Base-by-base conservation (phyloP, 2,888 invertebrate genomes). In the Clusia tigrina region DNA sequence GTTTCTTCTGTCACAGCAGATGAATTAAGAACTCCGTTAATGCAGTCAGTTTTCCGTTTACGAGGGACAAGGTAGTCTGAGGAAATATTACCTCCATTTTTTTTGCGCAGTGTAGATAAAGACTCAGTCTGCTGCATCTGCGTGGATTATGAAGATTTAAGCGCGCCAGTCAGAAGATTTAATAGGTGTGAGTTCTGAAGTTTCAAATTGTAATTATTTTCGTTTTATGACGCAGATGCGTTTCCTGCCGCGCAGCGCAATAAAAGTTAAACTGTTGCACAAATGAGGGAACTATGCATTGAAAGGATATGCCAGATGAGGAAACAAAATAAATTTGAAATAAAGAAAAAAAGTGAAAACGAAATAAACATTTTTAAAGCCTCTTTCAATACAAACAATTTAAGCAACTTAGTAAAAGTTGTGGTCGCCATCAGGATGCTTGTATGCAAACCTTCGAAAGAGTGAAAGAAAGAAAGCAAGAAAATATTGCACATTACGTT, bases 261-360 rank as follows among this genome's bases (percentile, higher is more conserved):
- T 63, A 74, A 74, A 74, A 67, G 67, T 74, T 67, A 74, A 78
- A 76, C 78, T 74, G 74, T 74, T 74, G 74, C 74, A 74, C 68
- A 78, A 78, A 74, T 74, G 78, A 78, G 48, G 32, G 12, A 32
- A 32, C 6, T 6, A 32, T 32, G 6, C 32, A 12, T 32, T 32
- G 32, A 32, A 12, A 12, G 6, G 32, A 12, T 12, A n/a, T n/a
- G 42, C 42, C 12, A 42, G n/a, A n/a, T n/a, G n/a, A n/a, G n/a
- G n/a, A n/a, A n/a, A n/a, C n/a, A n/a, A n/a, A n/a, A n/a, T n/a
- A n/a, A n/a, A n/a, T n/a, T n/a, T n/a, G n/a, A n/a, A n/a, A n/a
- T n/a, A n/a, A n/a, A n/a, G n/a, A n/a, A n/a, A n/a, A n/a, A n/a
- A n/a, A n/a, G n/a, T n/a, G n/a, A n/a, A n/a, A n/a, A n/a, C n/a